Percentiles rank a stretch among this genome's conserved stretches.
These are phyloP conservation scores for Acipenser ruthenus DNA, from an alignment of 2,797 vertebrate genomes.

Conservation along the genomic window DNA sequence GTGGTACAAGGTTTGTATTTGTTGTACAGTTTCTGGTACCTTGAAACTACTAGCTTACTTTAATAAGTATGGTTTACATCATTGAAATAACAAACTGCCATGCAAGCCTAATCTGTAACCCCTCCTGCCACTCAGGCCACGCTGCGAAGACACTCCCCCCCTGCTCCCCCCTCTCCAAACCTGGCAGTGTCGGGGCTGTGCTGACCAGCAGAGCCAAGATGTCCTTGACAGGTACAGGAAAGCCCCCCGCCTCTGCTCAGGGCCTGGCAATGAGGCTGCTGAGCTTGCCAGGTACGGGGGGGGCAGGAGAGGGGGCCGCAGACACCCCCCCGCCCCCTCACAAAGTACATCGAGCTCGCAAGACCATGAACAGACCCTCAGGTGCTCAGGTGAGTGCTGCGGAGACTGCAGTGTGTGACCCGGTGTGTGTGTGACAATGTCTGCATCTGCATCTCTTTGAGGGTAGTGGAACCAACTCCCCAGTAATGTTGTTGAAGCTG, in stretches of 20 bases:
- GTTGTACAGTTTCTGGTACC: too few relatives aligned
- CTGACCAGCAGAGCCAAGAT: constrained; percentile 73
- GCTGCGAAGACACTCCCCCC: constrained; percentile 66
- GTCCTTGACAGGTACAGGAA: constrained; percentile 72
- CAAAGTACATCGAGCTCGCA: constrained; percentile 80
- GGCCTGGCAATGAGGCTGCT: too few relatives aligned
- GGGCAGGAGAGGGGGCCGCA: not conserved
- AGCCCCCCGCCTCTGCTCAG: constrained; percentile 42
- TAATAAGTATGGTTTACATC: too few relatives aligned
- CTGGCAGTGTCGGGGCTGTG: too few relatives aligned
- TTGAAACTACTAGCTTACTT: too few relatives aligned
- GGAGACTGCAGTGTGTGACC: not conserved
- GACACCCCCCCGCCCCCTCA: constrained; percentile 45
- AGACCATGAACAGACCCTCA: constrained; percentile 79
- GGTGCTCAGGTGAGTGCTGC: constrained; percentile 57
- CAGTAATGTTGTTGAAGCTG: too few relatives aligned
- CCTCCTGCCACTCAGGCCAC: constrained; percentile 47
- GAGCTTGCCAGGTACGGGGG: too few relatives aligned
- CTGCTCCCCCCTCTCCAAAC: constrained; percentile 36
- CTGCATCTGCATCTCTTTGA: not conserved
- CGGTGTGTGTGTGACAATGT: not conserved
- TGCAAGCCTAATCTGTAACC: too few relatives aligned
- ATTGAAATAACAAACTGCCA: too few relatives aligned
- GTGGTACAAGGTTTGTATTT: too few relatives aligned
- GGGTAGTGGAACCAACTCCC: too few relatives aligned